Percentiles rank a stretch among this genome's conserved stretches.
These are phyloP conservation scores for Ganaspis sp. DNA, from an alignment of 1,140 invertebrate genomes.

Conservation along the genomic window DNA sequence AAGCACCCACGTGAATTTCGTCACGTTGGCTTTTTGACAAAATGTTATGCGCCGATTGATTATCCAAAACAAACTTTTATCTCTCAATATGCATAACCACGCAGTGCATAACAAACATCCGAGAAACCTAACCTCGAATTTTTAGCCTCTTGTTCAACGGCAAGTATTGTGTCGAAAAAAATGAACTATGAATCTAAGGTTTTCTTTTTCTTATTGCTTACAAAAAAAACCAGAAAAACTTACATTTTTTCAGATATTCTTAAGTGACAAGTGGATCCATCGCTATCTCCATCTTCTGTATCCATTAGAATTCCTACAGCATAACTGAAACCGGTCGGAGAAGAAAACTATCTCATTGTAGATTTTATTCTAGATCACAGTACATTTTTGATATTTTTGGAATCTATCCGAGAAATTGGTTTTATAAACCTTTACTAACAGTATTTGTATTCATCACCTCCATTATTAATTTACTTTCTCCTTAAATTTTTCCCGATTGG, in stretches of 20 bases:
- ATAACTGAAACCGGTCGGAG: slow-evolving; percentile 40
- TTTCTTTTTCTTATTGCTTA: not conserved
- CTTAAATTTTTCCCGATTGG: not conserved
- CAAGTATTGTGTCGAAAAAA: too few species aligned
- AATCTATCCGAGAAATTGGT: not conserved
- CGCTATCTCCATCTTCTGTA: slow-evolving; percentile 49
- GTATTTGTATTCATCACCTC: not conserved
- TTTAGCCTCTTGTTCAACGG: too few species aligned
- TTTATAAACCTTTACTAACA: not conserved
- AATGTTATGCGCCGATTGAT: not conserved
- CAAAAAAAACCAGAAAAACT: slow-evolving; percentile 39
- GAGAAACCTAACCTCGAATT: too few species aligned
- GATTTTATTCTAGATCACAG: not conserved
- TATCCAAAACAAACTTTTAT: not conserved
- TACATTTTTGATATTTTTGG: not conserved
- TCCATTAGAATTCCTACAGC: slow-evolving; percentile 48
- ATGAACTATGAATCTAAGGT: too few species aligned
- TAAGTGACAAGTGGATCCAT: slow-evolving; percentile 56
- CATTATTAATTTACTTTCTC: not conserved
- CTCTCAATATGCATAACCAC: too few species aligned
- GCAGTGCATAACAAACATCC: too few species aligned
- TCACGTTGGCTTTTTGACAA: not conserved
- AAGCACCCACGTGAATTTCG: not conserved
- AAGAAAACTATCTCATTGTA: not conserved
- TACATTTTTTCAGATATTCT: slow-evolving; percentile 51